Conservation (phyloP, 1,140 invertebrate genomes). For the Trinorchestia longiramus region DNA sequence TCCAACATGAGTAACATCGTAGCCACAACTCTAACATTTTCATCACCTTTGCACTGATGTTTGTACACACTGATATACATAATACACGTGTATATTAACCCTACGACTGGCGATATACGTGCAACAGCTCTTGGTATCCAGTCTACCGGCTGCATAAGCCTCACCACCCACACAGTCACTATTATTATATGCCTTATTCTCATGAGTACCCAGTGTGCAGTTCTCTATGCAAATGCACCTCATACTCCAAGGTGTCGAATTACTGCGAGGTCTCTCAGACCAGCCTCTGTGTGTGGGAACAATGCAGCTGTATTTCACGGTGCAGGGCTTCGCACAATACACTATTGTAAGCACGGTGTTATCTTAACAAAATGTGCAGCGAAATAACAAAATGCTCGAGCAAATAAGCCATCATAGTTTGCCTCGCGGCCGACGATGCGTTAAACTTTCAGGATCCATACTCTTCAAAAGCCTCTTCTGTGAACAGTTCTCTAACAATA, state of each 20-base stretch:
- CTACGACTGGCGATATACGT: too few species aligned
- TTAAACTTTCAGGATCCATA: neutral
- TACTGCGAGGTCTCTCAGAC: slow-evolving; percentile 5
- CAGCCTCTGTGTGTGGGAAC: neutral
- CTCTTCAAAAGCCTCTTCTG: neutral
- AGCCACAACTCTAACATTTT: too few species aligned
- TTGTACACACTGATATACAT: too few species aligned
- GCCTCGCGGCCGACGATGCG: neutral
- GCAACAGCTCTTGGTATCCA: neutral
- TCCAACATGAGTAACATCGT: too few species aligned
- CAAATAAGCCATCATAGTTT: slow-evolving; percentile 49
- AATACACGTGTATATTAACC: too few species aligned
- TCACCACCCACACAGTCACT: neutral
- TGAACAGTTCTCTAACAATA: neutral
- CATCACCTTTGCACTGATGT: too few species aligned
- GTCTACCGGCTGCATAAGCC: neutral
- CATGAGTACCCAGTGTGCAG: neutral
- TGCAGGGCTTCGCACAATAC: neutral
- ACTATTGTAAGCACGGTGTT: slow-evolving; percentile 13
- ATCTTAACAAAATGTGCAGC: slow-evolving; percentile 47
- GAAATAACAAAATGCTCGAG: slow-evolving; percentile 44
- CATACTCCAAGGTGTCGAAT: neutral
- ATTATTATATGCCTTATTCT: neutral
- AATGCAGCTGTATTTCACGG: slow-evolving; percentile 48
- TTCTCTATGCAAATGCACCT: slow-evolving; percentile 26